Percentiles rank a stretch among this genome's conserved stretches.
These are phyloP conservation scores for Atta texana DNA, from an alignment of 1,140 invertebrate genomes.

Conservation along the genomic window DNA sequence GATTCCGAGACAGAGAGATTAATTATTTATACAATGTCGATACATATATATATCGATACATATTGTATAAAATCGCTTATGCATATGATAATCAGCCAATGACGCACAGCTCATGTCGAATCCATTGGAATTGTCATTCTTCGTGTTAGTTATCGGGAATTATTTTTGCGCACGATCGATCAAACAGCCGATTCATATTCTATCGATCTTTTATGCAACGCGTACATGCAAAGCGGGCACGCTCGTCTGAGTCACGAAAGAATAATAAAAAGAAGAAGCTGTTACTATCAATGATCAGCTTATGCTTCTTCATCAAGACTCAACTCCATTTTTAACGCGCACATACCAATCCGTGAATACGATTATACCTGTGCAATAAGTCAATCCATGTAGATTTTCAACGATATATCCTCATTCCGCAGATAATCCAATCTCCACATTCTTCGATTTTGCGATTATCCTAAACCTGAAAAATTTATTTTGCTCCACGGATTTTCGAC, in stretches of 20 bases:
- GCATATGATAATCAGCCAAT: constrained; percentile 17
- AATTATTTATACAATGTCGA: neutral
- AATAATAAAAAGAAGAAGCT: constrained; percentile 37
- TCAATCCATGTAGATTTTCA: neutral
- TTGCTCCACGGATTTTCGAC: neutral
- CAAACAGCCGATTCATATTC: constrained; percentile 10
- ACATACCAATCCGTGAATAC: constrained; percentile 21
- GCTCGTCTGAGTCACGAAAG: constrained; percentile 14
- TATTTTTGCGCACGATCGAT: constrained; percentile 29
- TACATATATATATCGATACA: neutral
- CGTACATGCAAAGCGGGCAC: constrained; percentile 34
- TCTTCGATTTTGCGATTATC: neutral
- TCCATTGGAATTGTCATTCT: constrained; percentile 25
- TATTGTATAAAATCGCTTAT: neutral
- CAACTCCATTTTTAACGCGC: constrained; percentile 32
- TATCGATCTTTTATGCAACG: constrained; percentile 32
- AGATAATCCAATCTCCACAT: constrained; percentile 17
- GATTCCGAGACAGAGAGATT: neutral
- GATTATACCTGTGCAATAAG: constrained; percentile 12
- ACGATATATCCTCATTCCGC: neutral
- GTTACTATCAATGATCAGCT: constrained; percentile 13
- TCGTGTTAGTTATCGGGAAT: constrained; percentile 11
- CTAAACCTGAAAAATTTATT: constrained; percentile 30
- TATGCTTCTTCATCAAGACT: constrained; percentile 35
- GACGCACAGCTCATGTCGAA: neutral